Evolutionary conservation across 2,113 vertebrate genomes (phyloP).

Genomic region (Oryzias javanicus): DNA sequence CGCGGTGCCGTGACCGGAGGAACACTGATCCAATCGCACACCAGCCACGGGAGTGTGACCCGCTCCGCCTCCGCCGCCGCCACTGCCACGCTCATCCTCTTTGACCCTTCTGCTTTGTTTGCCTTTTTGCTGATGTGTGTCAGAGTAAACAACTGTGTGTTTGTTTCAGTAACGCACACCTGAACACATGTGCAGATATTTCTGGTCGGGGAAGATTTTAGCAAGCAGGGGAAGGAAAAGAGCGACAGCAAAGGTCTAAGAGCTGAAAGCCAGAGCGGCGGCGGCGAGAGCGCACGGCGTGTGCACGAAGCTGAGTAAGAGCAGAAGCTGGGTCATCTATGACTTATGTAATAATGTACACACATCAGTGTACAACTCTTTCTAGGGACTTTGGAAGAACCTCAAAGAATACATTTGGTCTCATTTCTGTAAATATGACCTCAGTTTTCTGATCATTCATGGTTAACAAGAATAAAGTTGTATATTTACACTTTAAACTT

Average conservation of each 20-base stretch:
- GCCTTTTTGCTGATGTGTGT: neutral
- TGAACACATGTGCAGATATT: neutral
- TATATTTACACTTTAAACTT: neutral
- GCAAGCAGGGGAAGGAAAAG: conserved; percentile 2
- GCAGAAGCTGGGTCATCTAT: conserved; percentile 50
- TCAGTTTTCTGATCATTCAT: no score
- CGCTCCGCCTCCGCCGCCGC: conserved; percentile 12
- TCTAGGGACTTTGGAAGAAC: no score
- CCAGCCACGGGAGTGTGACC: conserved; percentile 24
- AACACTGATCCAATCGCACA: conserved; percentile 52
- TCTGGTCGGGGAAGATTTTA: conserved; percentile 8
- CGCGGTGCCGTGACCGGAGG: conserved; percentile 33
- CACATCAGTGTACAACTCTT: no score
- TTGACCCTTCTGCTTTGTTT: neutral
- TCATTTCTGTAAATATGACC: no score
- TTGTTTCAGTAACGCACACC: no score
- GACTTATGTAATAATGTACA: conserved; percentile 38
- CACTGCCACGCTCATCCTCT: neutral
- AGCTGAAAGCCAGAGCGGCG: no score
- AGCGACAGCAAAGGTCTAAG: conserved; percentile 1
- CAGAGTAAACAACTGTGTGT: neutral
- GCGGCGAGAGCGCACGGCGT: conserved; percentile 9
- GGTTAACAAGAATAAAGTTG: no score
- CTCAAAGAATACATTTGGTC: no score
- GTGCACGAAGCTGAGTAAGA: conserved; percentile 30